Conservation (phyloP, 2,797 vertebrate species). For the Neosilurus hyrtlii region DNA sequence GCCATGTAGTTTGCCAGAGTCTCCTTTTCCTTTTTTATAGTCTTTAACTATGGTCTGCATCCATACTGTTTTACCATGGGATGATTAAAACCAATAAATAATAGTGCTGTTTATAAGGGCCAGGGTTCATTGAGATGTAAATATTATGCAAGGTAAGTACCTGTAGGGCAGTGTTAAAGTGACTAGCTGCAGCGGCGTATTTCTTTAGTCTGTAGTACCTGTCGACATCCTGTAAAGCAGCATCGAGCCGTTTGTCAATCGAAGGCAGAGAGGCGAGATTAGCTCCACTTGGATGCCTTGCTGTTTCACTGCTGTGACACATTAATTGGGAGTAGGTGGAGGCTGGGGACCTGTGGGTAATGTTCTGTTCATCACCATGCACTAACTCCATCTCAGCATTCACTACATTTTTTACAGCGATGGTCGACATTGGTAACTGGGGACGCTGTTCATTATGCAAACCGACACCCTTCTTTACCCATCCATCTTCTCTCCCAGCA, state of each 20-base stretch:
- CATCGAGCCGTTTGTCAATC: slow-evolving; percentile 68
- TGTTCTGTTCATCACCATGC: slow-evolving; percentile 65
- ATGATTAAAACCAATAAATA: slow-evolving; percentile 50
- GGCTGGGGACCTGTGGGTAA: slow-evolving; percentile 61
- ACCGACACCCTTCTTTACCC: slow-evolving; percentile 4
- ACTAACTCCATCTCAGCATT: slow-evolving; percentile 71
- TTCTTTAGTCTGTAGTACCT: slow-evolving; percentile 68
- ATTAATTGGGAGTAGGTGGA: slow-evolving; percentile 48
- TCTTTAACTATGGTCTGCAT: background rate
- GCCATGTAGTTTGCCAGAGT: background rate
- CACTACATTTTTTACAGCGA: slow-evolving; percentile 62
- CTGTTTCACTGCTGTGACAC: slow-evolving; percentile 46
- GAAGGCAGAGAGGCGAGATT: slow-evolving; percentile 62
- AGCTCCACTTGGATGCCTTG: slow-evolving; percentile 48
- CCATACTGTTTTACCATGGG: background rate
- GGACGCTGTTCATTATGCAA: slow-evolving; percentile 36
- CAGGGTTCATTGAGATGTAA: slow-evolving; percentile 30
- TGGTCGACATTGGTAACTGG: slow-evolving; percentile 28
- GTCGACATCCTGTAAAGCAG: slow-evolving; percentile 67
- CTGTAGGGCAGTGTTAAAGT: slow-evolving; percentile 68
- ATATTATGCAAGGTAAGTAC: slow-evolving; percentile 60
- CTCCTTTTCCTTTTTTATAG: background rate
- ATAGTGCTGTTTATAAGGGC: slow-evolving; percentile 50
- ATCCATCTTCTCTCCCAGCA: slow-evolving; percentile 29
- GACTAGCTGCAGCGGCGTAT: slow-evolving; percentile 63